phyloP scores from a whole-genome alignment of 2,888 invertebrate genomes.

The Clepsis dumicolana region DNA sequence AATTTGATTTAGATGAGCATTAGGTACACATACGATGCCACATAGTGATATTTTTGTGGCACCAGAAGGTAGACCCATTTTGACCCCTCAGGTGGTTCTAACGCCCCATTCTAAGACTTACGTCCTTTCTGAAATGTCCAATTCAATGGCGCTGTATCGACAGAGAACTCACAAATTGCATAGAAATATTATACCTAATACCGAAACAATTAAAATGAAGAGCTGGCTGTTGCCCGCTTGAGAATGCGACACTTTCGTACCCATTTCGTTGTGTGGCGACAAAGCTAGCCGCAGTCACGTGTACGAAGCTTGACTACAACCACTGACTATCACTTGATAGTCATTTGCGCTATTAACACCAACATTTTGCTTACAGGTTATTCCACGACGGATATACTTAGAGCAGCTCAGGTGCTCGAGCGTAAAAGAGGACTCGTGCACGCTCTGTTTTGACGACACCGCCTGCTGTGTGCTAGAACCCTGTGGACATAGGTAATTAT shows the following conservation, averaged over 20 bases:
- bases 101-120: no score
- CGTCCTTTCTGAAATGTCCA: no score
- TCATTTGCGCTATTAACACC: background rate
- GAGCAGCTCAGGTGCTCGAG: constrained; percentile 90
- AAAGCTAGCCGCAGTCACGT: background rate
- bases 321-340: background rate
- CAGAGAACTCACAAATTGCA: no score
- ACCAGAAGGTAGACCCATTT: no score
- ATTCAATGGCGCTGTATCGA: no score
- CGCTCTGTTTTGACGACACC: constrained; percentile 93
- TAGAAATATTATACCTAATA: no score
- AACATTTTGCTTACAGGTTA: constrained; percentile 69
- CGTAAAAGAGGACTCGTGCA: constrained; percentile 94
- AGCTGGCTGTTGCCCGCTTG: no score
- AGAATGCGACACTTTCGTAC: background rate
- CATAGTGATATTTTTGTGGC: no score
- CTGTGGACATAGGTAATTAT: constrained; percentile 92
- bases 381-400: constrained; percentile 93
- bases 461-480: constrained; percentile 92
- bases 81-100: no score
- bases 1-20: no score
- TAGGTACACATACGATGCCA: no score
- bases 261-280: background rate
- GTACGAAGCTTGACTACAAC: background rate
- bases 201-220: background rate